Evolutionary conservation across 2,113 vertebrate species (phyloP).

Genomic region (Grammomys surdaster): DNA sequence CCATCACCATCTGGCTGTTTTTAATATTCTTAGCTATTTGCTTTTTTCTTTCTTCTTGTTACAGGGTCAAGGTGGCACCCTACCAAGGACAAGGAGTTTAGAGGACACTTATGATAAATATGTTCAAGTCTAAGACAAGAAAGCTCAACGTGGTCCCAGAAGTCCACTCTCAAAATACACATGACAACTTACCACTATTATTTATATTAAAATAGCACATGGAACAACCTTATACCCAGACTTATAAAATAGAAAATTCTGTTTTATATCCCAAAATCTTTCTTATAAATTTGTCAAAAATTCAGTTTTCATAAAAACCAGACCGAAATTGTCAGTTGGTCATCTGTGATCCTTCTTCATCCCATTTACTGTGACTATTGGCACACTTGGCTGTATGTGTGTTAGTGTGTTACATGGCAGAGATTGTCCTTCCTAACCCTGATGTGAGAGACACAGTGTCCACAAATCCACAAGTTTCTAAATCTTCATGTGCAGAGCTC

Average conservation of each 20-base stretch:
- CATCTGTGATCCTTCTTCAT: not conserved
- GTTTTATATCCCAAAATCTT: not conserved
- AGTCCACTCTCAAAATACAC: not conserved
- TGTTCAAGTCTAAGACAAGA: not conserved
- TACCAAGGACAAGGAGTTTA: not conserved
- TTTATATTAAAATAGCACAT: not conserved
- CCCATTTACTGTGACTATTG: not conserved
- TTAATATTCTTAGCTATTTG: not conserved
- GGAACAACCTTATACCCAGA: not conserved
- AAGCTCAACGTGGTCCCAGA: not conserved
- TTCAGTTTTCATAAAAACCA: constrained; percentile 17
- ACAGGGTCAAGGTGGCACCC: not conserved
- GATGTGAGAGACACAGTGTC: not conserved
- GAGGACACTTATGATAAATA: not conserved
- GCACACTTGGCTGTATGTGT: not conserved
- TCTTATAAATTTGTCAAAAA: constrained; percentile 38
- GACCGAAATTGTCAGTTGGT: not conserved
- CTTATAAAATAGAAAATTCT: constrained; percentile 17
- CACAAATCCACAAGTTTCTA: not conserved
- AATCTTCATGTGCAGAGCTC: not conserved
- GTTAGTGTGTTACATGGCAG: constrained; percentile 16
- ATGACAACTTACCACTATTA: not conserved
- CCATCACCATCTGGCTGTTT: not conserved
- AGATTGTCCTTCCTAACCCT: not conserved
- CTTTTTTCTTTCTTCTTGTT: not conserved